Conservation (phyloP, 30 jellyfish, hydroid and myxozoan species). For the Cassiopea andromeda region DNA sequence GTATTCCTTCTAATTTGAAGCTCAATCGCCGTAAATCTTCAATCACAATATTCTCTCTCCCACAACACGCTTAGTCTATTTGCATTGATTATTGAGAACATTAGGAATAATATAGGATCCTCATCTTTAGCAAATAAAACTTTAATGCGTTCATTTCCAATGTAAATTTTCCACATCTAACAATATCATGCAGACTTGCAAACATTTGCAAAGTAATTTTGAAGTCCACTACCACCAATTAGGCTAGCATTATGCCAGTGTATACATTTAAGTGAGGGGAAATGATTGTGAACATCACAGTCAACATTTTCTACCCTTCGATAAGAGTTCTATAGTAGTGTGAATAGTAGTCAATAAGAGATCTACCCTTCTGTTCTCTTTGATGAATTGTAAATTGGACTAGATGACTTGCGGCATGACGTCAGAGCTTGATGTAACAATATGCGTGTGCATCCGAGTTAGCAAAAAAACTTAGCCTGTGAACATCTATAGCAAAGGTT, state of each 20-base stretch:
- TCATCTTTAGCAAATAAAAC: conserved; percentile 7
- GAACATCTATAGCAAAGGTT: no score
- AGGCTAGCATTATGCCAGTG: background rate
- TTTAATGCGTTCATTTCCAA: conserved; percentile 36
- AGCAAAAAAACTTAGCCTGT: no score
- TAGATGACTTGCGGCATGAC: no score
- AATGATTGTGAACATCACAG: no score
- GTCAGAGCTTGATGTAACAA: no score
- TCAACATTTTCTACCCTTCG: no score
- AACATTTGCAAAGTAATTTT: conserved; percentile 40
- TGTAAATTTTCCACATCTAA: conserved; percentile 40
- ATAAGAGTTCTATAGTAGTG: no score
- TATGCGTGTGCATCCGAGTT: no score
- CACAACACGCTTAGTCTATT: background rate
- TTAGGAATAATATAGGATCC: background rate
- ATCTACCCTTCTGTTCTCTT: no score
- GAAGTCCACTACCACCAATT: background rate
- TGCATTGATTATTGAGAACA: background rate
- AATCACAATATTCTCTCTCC: background rate
- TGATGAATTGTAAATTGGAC: no score
- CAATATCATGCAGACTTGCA: conserved; percentile 52
- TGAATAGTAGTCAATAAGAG: no score
- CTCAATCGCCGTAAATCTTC: background rate
- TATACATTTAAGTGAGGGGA: no score
- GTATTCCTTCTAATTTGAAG: background rate